These are phyloP conservation scores for Ictalurus punctatus DNA, from an alignment of 2,113 vertebrate genomes.

Conservation along the genomic window DNA sequence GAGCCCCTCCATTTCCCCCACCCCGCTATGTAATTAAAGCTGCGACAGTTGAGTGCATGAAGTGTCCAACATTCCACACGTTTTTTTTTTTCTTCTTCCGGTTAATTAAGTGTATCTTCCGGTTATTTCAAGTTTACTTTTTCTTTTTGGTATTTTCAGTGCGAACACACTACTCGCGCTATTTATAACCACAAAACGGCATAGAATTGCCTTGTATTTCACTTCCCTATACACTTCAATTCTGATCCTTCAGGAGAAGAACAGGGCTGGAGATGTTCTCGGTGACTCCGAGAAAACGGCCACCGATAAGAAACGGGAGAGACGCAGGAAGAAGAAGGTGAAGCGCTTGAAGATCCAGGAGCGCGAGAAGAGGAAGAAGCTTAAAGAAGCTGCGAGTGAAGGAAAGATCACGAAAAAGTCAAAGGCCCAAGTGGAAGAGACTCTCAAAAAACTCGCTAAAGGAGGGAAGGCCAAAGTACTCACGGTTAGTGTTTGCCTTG, in stretches of 20 bases:
- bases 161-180: too few relatives aligned
- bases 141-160: too few relatives aligned
- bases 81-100: too few relatives aligned
- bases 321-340: conserved; percentile 81
- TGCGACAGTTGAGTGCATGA: too few relatives aligned
- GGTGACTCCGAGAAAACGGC: conserved; percentile 84
- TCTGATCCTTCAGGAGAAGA: conserved; percentile 82
- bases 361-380: conserved; percentile 78
- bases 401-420: conserved; percentile 68
- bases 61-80: too few relatives aligned
- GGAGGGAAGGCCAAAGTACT: conserved; percentile 83
- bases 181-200: too few relatives aligned
- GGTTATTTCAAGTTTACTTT: too few relatives aligned
- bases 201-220: neutral
- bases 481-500: conserved; percentile 73
- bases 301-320: conserved; percentile 91
- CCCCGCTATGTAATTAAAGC: too few relatives aligned
- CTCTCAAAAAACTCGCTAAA: conserved; percentile 81
- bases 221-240: neutral
- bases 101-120: too few relatives aligned
- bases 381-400: conserved; percentile 73
- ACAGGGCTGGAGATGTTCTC: conserved; percentile 86
- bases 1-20: too few relatives aligned
- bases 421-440: conserved; percentile 77
- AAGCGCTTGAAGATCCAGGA: conserved; percentile 81